phyloP scores from a whole-genome alignment of 1,140 invertebrate genomes.

The Periplaneta americana region DNA sequence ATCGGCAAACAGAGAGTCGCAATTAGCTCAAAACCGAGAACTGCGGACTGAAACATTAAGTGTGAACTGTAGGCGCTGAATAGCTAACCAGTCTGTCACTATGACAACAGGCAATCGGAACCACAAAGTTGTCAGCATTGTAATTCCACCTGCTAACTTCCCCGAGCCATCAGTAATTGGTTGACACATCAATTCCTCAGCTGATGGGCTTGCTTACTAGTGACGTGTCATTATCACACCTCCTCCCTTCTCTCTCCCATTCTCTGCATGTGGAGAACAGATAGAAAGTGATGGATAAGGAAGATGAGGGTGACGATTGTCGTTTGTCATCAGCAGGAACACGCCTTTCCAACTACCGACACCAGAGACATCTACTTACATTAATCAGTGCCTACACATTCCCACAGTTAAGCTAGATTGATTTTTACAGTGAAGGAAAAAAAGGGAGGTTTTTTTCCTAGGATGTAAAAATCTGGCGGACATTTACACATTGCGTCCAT shows the following conservation, averaged over 20 bases:
- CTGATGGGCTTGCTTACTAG: neutral
- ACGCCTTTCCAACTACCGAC: neutral
- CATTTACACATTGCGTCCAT: neutral
- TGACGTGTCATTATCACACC: neutral
- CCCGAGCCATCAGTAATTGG: neutral
- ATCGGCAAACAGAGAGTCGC: too few species aligned
- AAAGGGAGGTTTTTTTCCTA: neutral
- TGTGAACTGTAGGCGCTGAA: too few species aligned
- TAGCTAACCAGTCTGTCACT: neutral
- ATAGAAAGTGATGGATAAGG: neutral
- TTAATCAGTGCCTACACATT: neutral
- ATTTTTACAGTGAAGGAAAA: neutral
- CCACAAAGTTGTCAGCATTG: neutral
- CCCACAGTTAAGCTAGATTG: neutral
- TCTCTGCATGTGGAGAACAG: neutral
- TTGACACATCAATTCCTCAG: neutral
- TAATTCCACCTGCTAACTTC: neutral
- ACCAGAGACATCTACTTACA: neutral
- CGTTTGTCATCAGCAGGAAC: neutral
- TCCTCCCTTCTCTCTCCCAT: neutral
- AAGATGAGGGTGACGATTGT: neutral
- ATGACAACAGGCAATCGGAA: neutral
- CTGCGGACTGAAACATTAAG: too few species aligned
- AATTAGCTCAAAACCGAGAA: too few species aligned
- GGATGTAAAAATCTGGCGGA: neutral